Evolutionary conservation across 2,888 invertebrate species (phyloP).

Genomic region (Trimorus sp.): DNA sequence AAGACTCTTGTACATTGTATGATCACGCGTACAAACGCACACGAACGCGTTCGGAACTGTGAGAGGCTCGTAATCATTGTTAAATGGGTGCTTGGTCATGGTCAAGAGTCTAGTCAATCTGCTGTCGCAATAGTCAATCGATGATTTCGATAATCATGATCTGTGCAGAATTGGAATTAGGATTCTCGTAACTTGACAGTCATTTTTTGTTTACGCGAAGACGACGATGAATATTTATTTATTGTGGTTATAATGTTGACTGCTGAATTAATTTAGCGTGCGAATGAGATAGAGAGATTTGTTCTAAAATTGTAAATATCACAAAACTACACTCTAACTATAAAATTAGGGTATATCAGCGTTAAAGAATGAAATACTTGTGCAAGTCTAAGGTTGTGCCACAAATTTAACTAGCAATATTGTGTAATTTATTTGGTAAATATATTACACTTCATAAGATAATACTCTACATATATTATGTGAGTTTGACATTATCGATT

Average conservation of each 20-base stretch:
- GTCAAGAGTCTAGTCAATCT: constrained; percentile 65
- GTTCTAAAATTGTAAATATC: too few relatives aligned
- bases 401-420: too few relatives aligned
- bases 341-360: too few relatives aligned
- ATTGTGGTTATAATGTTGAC: background rate
- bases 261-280: constrained; percentile 9
- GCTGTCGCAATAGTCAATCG: constrained; percentile 57
- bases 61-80: constrained; percentile 58
- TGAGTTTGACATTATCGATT: too few relatives aligned
- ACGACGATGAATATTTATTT: too few relatives aligned
- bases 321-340: too few relatives aligned
- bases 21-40: constrained; percentile 8
- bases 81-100: constrained; percentile 69
- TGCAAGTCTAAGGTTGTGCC: too few relatives aligned
- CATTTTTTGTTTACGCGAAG: constrained; percentile 21
- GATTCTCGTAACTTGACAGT: constrained; percentile 48
- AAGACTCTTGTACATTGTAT: constrained; percentile 38
- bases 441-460: too few relatives aligned
- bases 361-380: too few relatives aligned
- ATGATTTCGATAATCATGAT: constrained; percentile 63
- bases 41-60: constrained; percentile 48
- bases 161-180: constrained; percentile 57
- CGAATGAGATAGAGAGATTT: background rate
- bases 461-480: too few relatives aligned
- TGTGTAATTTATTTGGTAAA: too few relatives aligned